These are phyloP conservation scores for Latheticus oryzae DNA, from an alignment of 2,888 invertebrate species.

Conservation along the genomic window DNA sequence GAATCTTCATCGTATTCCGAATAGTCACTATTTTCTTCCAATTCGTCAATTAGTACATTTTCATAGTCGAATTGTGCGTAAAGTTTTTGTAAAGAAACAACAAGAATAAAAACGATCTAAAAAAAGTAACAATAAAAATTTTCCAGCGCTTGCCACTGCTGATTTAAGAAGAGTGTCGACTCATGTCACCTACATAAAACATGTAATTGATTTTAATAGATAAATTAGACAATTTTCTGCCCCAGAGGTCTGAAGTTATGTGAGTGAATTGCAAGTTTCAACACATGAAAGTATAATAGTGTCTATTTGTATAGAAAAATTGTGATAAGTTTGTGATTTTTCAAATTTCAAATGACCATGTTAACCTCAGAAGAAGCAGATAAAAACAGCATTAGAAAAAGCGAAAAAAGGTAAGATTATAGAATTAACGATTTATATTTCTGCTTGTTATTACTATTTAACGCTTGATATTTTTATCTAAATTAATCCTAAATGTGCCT, in stretches of 20 bases:
- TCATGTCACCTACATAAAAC: slow-evolving; percentile 54
- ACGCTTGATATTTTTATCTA: background rate
- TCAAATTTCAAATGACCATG: slow-evolving; percentile 46
- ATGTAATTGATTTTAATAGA: slow-evolving; percentile 64
- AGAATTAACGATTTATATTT: too few relatives aligned
- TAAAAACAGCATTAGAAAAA: slow-evolving; percentile 44
- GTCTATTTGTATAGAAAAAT: slow-evolving; percentile 7
- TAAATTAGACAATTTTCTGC: slow-evolving; percentile 61
- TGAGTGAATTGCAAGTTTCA: slow-evolving; percentile 30
- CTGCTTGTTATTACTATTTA: too few relatives aligned
- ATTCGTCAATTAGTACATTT: too few relatives aligned
- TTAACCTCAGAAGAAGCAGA: slow-evolving; percentile 48
- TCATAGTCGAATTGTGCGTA: too few relatives aligned
- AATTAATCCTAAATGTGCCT: background rate
- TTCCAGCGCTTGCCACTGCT: slow-evolving; percentile 2
- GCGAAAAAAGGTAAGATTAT: slow-evolving; percentile 49
- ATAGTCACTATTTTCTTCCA: too few relatives aligned
- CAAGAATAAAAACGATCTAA: too few relatives aligned
- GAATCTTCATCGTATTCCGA: too few relatives aligned
- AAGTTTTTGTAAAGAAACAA: too few relatives aligned
- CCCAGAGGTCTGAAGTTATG: slow-evolving; percentile 46
- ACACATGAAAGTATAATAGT: too few relatives aligned
- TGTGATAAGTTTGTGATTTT: slow-evolving; percentile 7
- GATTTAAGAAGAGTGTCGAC: too few relatives aligned
- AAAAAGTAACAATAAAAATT: too few relatives aligned